Evolutionary conservation across 2,113 vertebrate species (phyloP).

Genomic region (Lucifuga dentata): DNA sequence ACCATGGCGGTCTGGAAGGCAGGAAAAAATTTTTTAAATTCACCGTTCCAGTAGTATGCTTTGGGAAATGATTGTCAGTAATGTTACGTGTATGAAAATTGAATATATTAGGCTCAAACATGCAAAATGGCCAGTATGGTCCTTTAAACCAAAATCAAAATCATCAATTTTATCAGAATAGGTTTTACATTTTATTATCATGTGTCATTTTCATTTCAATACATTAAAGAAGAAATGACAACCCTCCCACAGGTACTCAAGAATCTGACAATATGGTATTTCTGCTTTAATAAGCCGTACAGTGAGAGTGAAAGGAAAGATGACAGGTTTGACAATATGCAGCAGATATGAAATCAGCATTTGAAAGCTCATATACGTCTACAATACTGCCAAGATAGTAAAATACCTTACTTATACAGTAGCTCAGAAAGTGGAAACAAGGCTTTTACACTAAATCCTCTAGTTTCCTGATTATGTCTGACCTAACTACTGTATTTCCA

Average conservation of each 20-base stretch:
- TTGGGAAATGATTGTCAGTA: too few relatives aligned
- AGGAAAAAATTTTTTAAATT: too few relatives aligned
- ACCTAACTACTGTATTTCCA: slow-evolving; percentile 20
- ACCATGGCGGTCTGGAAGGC: too few relatives aligned
- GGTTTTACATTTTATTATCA: slow-evolving; percentile 23
- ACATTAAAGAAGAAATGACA: background rate
- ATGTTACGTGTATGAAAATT: too few relatives aligned
- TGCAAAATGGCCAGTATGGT: too few relatives aligned
- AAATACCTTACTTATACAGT: too few relatives aligned
- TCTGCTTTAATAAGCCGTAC: background rate
- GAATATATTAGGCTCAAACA: too few relatives aligned
- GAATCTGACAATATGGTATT: slow-evolving; percentile 1
- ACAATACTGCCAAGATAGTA: too few relatives aligned
- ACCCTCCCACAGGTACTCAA: background rate
- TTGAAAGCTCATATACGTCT: too few relatives aligned
- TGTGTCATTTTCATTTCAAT: slow-evolving; percentile 40
- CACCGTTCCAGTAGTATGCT: too few relatives aligned
- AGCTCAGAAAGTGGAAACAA: slow-evolving; percentile 1
- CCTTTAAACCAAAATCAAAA: too few relatives aligned
- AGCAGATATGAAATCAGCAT: background rate
- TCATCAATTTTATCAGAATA: slow-evolving; percentile 10
- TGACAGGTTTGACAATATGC: background rate
- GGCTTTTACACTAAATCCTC: slow-evolving; percentile 4
- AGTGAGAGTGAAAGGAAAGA: background rate
- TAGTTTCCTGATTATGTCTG: slow-evolving; percentile 22